phyloP scores from a whole-genome alignment of 2,113 vertebrate species.

The Macquaria australasica region DNA sequence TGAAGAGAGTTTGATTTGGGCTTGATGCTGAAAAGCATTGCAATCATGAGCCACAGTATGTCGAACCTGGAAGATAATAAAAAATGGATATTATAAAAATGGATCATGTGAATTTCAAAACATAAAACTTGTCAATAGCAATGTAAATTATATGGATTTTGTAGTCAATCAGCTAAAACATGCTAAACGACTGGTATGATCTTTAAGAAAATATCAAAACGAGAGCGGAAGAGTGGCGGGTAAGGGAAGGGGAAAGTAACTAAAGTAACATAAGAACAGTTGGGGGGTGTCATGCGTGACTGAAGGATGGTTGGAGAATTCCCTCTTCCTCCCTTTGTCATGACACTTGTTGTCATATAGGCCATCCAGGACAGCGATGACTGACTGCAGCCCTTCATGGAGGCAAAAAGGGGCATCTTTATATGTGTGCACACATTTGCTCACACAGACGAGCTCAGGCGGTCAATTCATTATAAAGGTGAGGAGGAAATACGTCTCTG shows the following conservation, averaged over 20 bases:
- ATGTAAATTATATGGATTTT: background rate
- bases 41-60: background rate
- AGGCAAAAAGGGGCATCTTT: background rate
- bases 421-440: slow-evolving; percentile 4
- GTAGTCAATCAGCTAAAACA: background rate
- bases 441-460: slow-evolving; percentile 9
- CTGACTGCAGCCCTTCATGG: background rate
- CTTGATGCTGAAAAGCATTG: background rate
- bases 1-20: background rate
- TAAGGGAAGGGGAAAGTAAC: background rate
- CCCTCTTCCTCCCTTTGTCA: background rate
- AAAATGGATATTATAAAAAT: background rate
- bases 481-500: slow-evolving; percentile 28
- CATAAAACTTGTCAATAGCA: background rate
- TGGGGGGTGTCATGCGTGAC: background rate
- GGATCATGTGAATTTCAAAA: background rate
- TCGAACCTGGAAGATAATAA: background rate
- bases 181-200: background rate
- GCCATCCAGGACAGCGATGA: slow-evolving; percentile 17
- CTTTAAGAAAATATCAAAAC: background rate
- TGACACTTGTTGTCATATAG: background rate
- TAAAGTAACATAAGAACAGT: background rate
- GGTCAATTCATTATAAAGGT: slow-evolving; percentile 20
- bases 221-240: background rate
- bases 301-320: background rate